Base-by-base conservation (phyloP, 2,797 vertebrate genomes). In the Cheirogaleus major region DNA sequence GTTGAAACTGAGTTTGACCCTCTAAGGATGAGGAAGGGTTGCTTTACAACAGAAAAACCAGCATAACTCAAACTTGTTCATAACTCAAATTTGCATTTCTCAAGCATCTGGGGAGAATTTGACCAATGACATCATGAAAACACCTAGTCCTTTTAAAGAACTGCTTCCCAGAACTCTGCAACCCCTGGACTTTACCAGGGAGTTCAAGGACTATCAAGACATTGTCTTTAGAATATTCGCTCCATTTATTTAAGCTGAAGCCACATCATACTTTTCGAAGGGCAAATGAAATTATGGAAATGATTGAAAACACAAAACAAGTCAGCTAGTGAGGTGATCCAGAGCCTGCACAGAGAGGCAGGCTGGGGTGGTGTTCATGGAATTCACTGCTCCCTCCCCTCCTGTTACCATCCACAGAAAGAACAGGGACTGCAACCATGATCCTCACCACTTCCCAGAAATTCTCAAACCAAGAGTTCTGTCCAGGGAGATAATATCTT, bases 381-480 rank as follows among this genome's bases (percentile, higher is more conserved):
- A 79, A 59, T 23, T 57, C 55, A 32, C 52, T 4, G 12, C 4
- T 22, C 50, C 45, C 30, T 83, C 67, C n/a, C 38, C 23, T 87
- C 17, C 30, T 27, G 38, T 55, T 43, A 76, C 69, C 50, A 57
- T 65, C 55, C 75, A n/a, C 35, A 80, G 45, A 76, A 83, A 57
- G 89, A 55, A 83, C 0, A 5, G 30, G 67, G 45, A 7, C 10
- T 65, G 22, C 75, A 95, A 94, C 27, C 72, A 80, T 30, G 30
- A 72, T 75, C 92, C 92, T 92, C 63, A 70, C 32, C 55, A 65
- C 75, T 93, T 87, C 91, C 72, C 48, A 92, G 89, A 93, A 97
- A 91, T 89, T 67, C 79, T 96, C 94, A 94, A 91, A 95, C 52
- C 81, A 65, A 86, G 63, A 93, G 8, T 52, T 93, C 87, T 84